phyloP scores from a whole-genome alignment of 2,888 invertebrate species.

The Eustalomyia histrio region DNA sequence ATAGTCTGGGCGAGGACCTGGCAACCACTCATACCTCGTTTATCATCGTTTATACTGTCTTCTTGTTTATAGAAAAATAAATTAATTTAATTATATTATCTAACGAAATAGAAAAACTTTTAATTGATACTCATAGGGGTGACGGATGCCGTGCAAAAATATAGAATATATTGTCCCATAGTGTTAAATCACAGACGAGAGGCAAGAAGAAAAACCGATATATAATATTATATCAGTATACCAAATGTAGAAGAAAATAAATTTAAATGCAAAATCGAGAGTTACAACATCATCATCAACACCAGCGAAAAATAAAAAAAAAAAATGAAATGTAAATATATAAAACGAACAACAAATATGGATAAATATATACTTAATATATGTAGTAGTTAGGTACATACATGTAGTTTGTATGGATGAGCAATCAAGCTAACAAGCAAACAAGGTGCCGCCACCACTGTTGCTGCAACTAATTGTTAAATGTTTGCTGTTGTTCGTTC shows the following conservation, averaged over 20 bases:
- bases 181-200: not conserved
- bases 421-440: constrained; percentile 46
- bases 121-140: too few species aligned
- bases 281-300: constrained; percentile 36
- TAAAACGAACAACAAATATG: not conserved
- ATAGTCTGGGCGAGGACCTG: too few species aligned
- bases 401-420: constrained; percentile 26
- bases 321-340: not conserved
- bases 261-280: constrained; percentile 42
- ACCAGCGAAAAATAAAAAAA: constrained; percentile 16
- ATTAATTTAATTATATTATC: too few species aligned
- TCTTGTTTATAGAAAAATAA: too few species aligned
- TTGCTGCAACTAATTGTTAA: constrained; percentile 45
- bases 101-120: too few species aligned
- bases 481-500: constrained; percentile 40
- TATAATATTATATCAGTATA: not conserved
- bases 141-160: too few species aligned
- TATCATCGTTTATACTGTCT: too few species aligned
- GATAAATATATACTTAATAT: not conserved
- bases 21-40: too few species aligned
- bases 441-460: constrained; percentile 32
- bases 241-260: constrained; percentile 27
- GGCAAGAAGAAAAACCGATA: not conserved
- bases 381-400: too few species aligned
- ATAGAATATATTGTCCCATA: too few species aligned